A percentile compares a stretch with the other conserved stretches of the same genome.
Conservation (phyloP, 2,113 vertebrate genomes). For the Phrynocephalus versicolor region DNA sequence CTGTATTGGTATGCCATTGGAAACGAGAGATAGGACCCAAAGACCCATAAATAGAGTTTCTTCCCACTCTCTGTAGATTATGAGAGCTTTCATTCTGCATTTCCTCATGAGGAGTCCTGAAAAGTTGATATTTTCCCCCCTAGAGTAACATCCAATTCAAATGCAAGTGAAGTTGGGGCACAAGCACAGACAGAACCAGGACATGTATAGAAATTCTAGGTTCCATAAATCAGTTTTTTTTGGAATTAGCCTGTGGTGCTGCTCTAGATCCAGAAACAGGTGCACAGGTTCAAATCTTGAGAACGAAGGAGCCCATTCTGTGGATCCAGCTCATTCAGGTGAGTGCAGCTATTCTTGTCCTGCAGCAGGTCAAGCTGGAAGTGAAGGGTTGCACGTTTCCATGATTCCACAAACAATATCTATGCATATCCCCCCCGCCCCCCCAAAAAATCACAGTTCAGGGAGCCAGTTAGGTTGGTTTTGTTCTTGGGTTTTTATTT, state of each 20-base stretch:
- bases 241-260: background rate
- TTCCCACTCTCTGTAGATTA: background rate
- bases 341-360: background rate
- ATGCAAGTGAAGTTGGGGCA: background rate
- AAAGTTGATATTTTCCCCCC: background rate
- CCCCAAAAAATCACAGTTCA: no score
- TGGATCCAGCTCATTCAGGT: background rate
- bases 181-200: no score
- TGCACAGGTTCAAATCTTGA: background rate
- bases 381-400: background rate
- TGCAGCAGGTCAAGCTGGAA: no score
- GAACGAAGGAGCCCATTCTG: background rate
- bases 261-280: background rate
- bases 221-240: background rate
- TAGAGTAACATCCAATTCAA: background rate
- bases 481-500: background rate
- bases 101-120: background rate
- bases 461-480: no score
- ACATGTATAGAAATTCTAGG: background rate
- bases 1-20: background rate
- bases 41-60: background rate
- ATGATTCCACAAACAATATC: background rate
- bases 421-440: no score
- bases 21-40: background rate
- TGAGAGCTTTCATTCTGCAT: background rate